Evolutionary conservation across 2,113 vertebrate species (phyloP), one percentile per base, ranked within the genome.

Genomic region (Athene noctua): DNA sequence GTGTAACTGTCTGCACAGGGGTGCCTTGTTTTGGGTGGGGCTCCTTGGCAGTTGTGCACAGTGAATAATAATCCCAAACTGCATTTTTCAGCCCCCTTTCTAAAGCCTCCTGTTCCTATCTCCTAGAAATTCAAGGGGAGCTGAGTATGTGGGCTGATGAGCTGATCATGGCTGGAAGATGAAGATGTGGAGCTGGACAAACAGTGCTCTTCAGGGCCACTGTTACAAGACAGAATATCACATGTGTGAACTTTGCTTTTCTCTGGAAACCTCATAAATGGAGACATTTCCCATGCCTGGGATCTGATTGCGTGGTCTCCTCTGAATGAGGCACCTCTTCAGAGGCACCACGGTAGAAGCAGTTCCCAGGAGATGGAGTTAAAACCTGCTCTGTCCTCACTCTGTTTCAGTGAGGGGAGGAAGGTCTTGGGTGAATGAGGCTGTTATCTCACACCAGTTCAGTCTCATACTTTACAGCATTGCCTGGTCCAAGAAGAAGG

Each of bases 321-420:
- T 82, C 52, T 32, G 52, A 55, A 34, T 4, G 4, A 34, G 42
- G 11, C 17, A 19, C 38, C 20, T 83, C 86, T 73, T 40, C 44
- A 18, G 44, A 46, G 44, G 15, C 54, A n/a, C 23, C 27, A 10
- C 36, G n/a, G 75, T 26, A 88, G 80, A 66, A 38, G 19, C 25
- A 5, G 4, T 51, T 96, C 58, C 40, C 30, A 32, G 81, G 54
- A 75, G 54, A 2, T 11, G 4, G 55, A 70, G 46, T 86, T 54
- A 44, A 94, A 88, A n/a, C 5, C 40, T 66, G 4, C 38, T 67
- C n/a, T 80, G 2, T 32, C 13, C 20, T 88, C 18, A 5, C 29
- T 29, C 21, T n/a, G 13, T 62, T 78, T 92, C 3, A 11, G 10
- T 0, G 0, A 21, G 29, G 20, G 12, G 26, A 55, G 55, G 46